A percentile compares a stretch with the other conserved stretches of the same genome.
Evolutionary conservation across 2,888 invertebrate genomes (phyloP).

Genomic region (Drosophila diplacantha): DNA sequence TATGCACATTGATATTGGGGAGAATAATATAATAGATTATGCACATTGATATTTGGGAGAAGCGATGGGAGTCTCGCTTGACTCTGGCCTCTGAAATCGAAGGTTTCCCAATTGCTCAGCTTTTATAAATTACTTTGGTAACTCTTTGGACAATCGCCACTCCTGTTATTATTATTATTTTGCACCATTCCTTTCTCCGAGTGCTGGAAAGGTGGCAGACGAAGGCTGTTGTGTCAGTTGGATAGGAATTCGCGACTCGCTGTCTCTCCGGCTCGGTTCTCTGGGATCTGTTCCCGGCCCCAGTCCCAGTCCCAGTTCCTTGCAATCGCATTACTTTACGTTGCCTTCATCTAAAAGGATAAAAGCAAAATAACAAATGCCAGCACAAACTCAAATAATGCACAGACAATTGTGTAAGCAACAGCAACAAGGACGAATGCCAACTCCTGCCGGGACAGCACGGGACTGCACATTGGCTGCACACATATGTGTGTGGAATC

Average conservation of each 20-base stretch:
- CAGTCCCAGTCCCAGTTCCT: constrained; percentile 31
- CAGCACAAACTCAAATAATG: constrained; percentile 66
- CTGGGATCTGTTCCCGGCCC: constrained; percentile 18
- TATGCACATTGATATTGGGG: neutral
- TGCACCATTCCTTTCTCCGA: neutral
- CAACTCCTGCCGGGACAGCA: neutral
- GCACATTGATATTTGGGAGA: neutral
- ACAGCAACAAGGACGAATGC: constrained; percentile 14
- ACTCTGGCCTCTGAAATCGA: no score
- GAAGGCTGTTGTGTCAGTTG: constrained; percentile 31
- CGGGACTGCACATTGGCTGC: constrained; percentile 20
- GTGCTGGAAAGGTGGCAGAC: constrained; percentile 16
- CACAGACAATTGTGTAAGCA: constrained; percentile 67
- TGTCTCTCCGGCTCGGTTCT: constrained; percentile 7
- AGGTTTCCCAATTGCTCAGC: neutral
- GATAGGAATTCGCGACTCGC: constrained; percentile 23
- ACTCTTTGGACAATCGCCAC: neutral
- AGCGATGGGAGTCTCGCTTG: no score
- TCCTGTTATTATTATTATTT: neutral
- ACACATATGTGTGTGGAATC: constrained; percentile 13
- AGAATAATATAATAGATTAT: neutral
- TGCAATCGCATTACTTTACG: constrained; percentile 61
- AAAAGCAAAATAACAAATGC: constrained; percentile 65
- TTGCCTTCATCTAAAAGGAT: constrained; percentile 54
- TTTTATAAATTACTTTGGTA: neutral